Conservation (phyloP, 2,888 invertebrate species). For the Molorchus minor region DNA sequence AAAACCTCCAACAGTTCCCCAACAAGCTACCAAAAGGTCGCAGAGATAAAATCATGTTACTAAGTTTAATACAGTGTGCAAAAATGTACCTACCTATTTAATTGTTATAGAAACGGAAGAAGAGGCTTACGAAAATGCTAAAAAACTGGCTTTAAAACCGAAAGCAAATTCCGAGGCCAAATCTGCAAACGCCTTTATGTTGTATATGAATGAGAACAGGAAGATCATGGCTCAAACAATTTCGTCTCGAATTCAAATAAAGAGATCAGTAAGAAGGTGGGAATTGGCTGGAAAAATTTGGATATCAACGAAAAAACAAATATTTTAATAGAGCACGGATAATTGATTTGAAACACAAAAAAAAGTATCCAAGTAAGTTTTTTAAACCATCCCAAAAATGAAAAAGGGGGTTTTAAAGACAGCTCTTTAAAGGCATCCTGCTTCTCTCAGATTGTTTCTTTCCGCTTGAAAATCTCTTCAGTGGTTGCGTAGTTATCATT, state of each 20-base stretch:
- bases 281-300: constrained; percentile 69
- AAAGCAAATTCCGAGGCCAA: too few relatives aligned
- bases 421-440: too few relatives aligned
- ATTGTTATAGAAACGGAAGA: constrained; percentile 22
- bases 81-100: background rate
- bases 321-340: constrained; percentile 67
- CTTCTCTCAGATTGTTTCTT: too few relatives aligned
- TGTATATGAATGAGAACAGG: constrained; percentile 71
- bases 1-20: too few relatives aligned
- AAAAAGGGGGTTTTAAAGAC: too few relatives aligned
- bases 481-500: too few relatives aligned
- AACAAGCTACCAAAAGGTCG: background rate
- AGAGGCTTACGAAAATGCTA: constrained; percentile 23
- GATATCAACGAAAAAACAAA: constrained; percentile 64
- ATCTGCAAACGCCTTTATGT: constrained; percentile 73
- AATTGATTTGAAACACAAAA: constrained; percentile 69
- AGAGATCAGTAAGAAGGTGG: constrained; percentile 69
- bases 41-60: background rate
- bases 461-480: too few relatives aligned
- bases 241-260: constrained; percentile 70
- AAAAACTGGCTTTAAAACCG: constrained; percentile 20
- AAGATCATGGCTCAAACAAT: constrained; percentile 67
- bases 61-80: background rate
- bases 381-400: too few relatives aligned
- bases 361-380: constrained; percentile 68